A percentile compares a stretch with the other conserved stretches of the same genome.
phyloP scores from a whole-genome alignment of 2,113 vertebrate species.

The Pedetes capensis region DNA sequence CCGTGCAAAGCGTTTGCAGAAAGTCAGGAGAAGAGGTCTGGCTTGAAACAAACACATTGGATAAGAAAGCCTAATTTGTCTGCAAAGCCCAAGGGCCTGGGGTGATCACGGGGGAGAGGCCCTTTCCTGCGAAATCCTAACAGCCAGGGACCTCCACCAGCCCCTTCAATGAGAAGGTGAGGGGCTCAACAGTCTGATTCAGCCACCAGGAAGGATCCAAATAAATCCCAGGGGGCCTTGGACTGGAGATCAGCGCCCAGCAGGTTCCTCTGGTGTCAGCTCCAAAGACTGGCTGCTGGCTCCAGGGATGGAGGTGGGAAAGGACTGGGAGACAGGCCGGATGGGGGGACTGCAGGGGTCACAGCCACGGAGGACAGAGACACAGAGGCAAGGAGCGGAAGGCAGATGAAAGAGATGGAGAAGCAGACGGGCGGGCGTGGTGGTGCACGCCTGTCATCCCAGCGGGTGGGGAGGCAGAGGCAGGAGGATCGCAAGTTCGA shows the following conservation, averaged over 20 bases:
- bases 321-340: not conserved
- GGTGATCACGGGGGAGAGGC: not conserved
- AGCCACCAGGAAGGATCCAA: not conserved
- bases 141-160: not conserved
- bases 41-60: constrained; percentile 40
- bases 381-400: not conserved
- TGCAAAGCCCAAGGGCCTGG: not conserved
- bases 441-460: too few relatives aligned
- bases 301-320: not conserved
- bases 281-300: not conserved
- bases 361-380: not conserved
- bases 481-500: too few relatives aligned
- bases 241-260: not conserved
- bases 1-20: not conserved
- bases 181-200: not conserved
- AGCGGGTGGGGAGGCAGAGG: too few relatives aligned
- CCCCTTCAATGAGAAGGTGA: not conserved
- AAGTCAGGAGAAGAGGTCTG: constrained; percentile 21
- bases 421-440: too few relatives aligned
- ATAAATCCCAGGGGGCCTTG: not conserved
- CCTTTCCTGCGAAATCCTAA: not conserved
- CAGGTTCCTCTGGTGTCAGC: not conserved
- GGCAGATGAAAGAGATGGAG: not conserved
- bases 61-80: not conserved
- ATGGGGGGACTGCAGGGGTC: not conserved